Evolutionary conservation across 2,888 invertebrate genomes (phyloP), one percentile per base, ranked within the genome.

Genomic region (Sminthurinus aureus): DNA sequence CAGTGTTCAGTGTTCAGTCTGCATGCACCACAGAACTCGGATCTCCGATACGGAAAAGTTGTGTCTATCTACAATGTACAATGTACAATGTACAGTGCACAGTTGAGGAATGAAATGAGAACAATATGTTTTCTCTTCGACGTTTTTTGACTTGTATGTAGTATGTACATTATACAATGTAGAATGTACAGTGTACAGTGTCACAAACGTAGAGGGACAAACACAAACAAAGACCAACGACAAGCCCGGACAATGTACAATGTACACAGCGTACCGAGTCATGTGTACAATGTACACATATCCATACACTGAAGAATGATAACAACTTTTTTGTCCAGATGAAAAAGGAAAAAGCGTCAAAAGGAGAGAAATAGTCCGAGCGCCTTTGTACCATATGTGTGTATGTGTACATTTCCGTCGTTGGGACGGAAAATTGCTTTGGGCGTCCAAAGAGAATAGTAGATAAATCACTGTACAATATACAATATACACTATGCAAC

Each of bases 101-200:
- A n/a, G n/a, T n/a, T n/a, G n/a, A n/a, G 38, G n/a, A 74, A 74
- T 64, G 74, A 74, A 81, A 81, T 81, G 81, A 81, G 81, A 81
- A 81, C 81, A 81, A 81, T 81, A 74, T 74, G 64, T 58, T 74
- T 75, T 75, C 75, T 66, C 76, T 26, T 74, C 74, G 24, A 24
- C 71, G 6, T 13, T 20, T 67, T 15, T 20, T 20, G 58, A 58
- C 58, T 58, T 18, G 15, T 58, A 52, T 52, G 52, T 52, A 52
- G 52, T 11, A 8, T 52, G 52, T 52, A 52, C 52, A 52, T 8
- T 52, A 13, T 52, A 58, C 58, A 58, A 38, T 58, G 58, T 18
- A 58, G 4, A 15, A 11, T 58, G 58, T 58, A 58, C 15, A 58
- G 9, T 58, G 58, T 58, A 58, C 15, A 58, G 15, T 58, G 58